phyloP scores from a whole-genome alignment of 2,888 invertebrate species.

The Rotaria magnacalcarata region DNA sequence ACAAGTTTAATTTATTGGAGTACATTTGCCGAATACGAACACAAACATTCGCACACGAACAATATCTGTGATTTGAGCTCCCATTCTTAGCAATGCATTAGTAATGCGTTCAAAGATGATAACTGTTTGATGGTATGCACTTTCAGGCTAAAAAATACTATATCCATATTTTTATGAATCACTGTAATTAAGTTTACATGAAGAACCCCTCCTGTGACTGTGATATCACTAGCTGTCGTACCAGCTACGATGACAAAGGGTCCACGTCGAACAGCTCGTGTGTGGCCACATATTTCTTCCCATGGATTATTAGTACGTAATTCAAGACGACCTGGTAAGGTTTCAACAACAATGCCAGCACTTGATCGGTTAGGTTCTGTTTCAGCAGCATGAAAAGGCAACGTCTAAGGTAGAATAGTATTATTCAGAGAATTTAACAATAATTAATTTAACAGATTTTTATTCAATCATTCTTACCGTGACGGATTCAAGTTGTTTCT shows the following conservation, averaged over 20 bases:
- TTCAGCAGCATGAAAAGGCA: neutral
- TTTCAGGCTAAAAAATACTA: neutral
- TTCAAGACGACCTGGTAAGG: neutral
- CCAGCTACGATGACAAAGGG: neutral
- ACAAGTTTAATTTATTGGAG: neutral
- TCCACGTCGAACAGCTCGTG: slow-evolving; percentile 4
- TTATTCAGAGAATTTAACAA: no score
- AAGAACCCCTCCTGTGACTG: neutral
- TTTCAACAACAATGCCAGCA: neutral
- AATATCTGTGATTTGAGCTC: neutral
- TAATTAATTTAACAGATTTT: no score
- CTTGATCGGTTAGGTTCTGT: neutral
- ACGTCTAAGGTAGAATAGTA: no score
- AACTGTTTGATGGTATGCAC: neutral
- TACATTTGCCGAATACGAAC: neutral
- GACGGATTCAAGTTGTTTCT: neutral
- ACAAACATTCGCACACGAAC: neutral
- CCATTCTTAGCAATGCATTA: neutral
- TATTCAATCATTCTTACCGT: no score
- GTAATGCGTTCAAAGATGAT: neutral
- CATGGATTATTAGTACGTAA: neutral
- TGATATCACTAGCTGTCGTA: neutral
- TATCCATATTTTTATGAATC: neutral
- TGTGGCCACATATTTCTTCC: slow-evolving; percentile 8
- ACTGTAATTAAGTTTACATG: neutral